phyloP scores from a whole-genome alignment of 2,888 invertebrate species.

The Drosophila borealis region DNA sequence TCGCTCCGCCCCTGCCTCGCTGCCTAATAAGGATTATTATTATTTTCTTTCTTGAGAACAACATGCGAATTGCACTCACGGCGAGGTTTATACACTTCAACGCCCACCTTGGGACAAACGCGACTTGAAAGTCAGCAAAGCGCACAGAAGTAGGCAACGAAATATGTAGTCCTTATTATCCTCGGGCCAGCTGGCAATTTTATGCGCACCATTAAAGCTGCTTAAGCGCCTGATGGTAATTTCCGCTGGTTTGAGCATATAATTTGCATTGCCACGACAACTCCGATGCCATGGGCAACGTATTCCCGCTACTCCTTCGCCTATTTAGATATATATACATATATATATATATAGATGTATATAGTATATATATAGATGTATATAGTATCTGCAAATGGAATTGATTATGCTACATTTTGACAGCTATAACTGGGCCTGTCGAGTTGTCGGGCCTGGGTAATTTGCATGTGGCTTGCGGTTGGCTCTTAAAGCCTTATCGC shows the following conservation, averaged over 20 bases:
- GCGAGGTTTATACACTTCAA: slow-evolving; percentile 40
- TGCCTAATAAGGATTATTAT: slow-evolving; percentile 55
- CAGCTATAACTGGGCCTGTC: slow-evolving; percentile 17
- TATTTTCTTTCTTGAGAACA: slow-evolving; percentile 30
- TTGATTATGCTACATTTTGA: slow-evolving; percentile 48
- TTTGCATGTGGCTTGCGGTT: slow-evolving; percentile 36
- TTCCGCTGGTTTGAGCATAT: slow-evolving; percentile 22
- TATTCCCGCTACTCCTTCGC: not conserved
- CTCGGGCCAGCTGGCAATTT: slow-evolving; percentile 51
- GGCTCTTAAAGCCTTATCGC: slow-evolving; percentile 58
- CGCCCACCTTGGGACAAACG: slow-evolving; percentile 11
- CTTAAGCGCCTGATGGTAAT: slow-evolving; percentile 64
- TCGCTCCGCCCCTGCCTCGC: slow-evolving; percentile 8
- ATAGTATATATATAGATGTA: slow-evolving; percentile 10
- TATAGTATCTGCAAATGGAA: slow-evolving; percentile 40
- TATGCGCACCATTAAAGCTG: slow-evolving; percentile 72
- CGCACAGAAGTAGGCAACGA: slow-evolving; percentile 67
- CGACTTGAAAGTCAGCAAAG: slow-evolving; percentile 29
- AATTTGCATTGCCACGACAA: slow-evolving; percentile 54
- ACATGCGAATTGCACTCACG: slow-evolving; percentile 61
- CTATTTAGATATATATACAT: slow-evolving; percentile 3
- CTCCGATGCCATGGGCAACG: slow-evolving; percentile 34
- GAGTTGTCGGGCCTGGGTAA: slow-evolving; percentile 13
- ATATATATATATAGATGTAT: slow-evolving; percentile 1
- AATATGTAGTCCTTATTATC: slow-evolving; percentile 37